Percentiles rank a stretch among this genome's conserved stretches.
These are phyloP conservation scores for Drosophila dives DNA, from an alignment of 2,888 invertebrate genomes.

Conservation along the genomic window DNA sequence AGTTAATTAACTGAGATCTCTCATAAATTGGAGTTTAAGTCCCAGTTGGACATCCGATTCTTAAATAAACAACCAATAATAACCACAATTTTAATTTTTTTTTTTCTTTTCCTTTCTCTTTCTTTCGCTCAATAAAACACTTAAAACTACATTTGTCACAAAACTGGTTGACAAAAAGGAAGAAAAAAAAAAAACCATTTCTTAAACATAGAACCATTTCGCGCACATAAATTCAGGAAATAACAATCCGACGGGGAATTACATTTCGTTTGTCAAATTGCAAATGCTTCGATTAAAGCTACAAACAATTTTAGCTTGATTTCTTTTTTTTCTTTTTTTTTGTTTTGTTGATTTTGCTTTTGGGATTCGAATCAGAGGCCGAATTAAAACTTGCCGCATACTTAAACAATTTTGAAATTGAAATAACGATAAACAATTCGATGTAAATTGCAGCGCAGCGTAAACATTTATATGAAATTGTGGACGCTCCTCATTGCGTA, in stretches of 20 bases:
- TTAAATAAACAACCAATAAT: conserved; percentile 2
- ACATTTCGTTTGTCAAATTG: conserved; percentile 22
- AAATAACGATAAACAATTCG: conserved; percentile 13
- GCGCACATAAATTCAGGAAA: conserved; percentile 39
- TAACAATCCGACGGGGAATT: conserved; percentile 18
- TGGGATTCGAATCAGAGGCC: conserved; percentile 17
- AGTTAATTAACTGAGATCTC: neutral
- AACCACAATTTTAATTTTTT: conserved; percentile 11
- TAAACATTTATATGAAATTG: conserved; percentile 15
- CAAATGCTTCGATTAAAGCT: conserved; percentile 22
- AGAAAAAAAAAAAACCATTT: conserved; percentile 31
- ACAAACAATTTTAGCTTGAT: neutral
- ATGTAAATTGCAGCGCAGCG: conserved; percentile 15
- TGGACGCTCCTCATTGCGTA: conserved; percentile 79
- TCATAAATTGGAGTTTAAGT: neutral
- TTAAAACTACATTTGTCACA: conserved; percentile 73
- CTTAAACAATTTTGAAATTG: conserved; percentile 4
- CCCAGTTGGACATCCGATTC: neutral
- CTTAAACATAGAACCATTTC: conserved; percentile 45
- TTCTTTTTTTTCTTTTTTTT: neutral
- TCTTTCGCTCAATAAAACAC: conserved; percentile 72
- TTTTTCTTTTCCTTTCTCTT: conserved; percentile 53
- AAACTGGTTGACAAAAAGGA: conserved; percentile 45
- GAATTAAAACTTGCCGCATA: conserved; percentile 10
- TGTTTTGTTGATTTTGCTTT: neutral